Evolutionary conservation across 2,113 vertebrate species (phyloP), one percentile per base, ranked within the genome.

Genomic region (Microtus montanus): DNA sequence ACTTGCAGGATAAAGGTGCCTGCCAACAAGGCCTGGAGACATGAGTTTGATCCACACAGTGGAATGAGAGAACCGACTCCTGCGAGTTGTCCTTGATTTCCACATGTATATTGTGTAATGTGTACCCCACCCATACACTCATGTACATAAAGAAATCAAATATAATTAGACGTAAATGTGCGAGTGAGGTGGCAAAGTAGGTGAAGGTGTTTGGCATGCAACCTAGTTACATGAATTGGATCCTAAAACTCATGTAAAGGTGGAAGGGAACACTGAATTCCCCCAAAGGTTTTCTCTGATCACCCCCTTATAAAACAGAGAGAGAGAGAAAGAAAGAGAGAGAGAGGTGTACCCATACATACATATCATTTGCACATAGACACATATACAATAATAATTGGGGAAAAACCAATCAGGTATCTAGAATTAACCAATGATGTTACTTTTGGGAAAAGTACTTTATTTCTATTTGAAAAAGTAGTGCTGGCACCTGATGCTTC

Each of bases 391-490:
- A 64, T 44, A 84, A 63, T 33, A 66, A 44, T 64, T 30, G 58
- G 22, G 54, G 9, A 44, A 63, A 44, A 82, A 64, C 17, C 5
- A 47, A 82, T 88, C 63, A 75, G 38, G 58, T 87, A 44, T n/a
- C 22, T 87, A 49, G 49, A 92, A 93, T 96, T 84, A 52, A 64
- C 86, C 64, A 75, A 87, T 82, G 58, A 7, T 77, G 6, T 80
- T 88, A 33, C 26, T 38, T n/a, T 80, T 52, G 64, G 38, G 17
- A 41, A 93, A 87, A 47, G 19, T 26, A 33, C 9, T 58, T 94
- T 14, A 6, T 44, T 86, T 94, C 89, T 89, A 79, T 94, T 44
- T 44, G 5, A 74, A 85, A 87, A 78, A 91, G 19, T 75, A 22
- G 83, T 92, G 41, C 47, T 90, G 68, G 6, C 58, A 22, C 82